Conservation (phyloP, 2,888 invertebrate genomes). For the Thera britannica region DNA sequence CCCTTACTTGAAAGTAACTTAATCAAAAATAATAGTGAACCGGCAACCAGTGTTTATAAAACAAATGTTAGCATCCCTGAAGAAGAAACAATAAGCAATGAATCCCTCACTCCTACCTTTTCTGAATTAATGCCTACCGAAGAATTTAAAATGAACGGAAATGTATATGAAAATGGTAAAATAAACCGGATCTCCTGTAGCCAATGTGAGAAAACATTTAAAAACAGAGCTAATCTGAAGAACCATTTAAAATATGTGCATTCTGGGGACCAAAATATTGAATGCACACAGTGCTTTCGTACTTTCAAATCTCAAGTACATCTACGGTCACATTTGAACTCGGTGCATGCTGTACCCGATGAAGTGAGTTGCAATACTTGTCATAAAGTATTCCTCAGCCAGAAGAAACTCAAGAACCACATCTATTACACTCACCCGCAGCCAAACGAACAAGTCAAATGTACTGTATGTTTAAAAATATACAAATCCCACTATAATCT, state of each 20-base stretch:
- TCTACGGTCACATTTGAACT: slow-evolving; percentile 48
- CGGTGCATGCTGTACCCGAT: slow-evolving; percentile 45
- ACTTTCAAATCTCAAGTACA: slow-evolving; percentile 51
- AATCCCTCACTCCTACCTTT: neutral
- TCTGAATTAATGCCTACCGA: slow-evolving; percentile 1
- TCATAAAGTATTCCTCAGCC: slow-evolving; percentile 49
- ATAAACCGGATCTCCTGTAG: slow-evolving; percentile 47
- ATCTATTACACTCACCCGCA: slow-evolving; percentile 54
- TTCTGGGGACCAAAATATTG: slow-evolving; percentile 44
- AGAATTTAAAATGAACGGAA: slow-evolving; percentile 40
- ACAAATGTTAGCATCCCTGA: neutral
- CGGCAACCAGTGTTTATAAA: neutral
- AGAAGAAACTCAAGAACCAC: slow-evolving; percentile 54
- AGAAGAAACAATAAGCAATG: neutral
- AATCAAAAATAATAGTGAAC: neutral
- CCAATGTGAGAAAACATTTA: slow-evolving; percentile 47
- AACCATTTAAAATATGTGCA: slow-evolving; percentile 51
- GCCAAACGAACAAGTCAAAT: slow-evolving; percentile 45
- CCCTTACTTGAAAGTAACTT: neutral
- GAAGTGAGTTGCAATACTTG: slow-evolving; percentile 49
- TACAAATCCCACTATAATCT: slow-evolving; percentile 53
- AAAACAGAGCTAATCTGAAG: slow-evolving; percentile 48
- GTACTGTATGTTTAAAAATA: slow-evolving; percentile 49
- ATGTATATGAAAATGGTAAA: slow-evolving; percentile 52
- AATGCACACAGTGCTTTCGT: slow-evolving; percentile 49